A percentile compares a stretch with the other conserved stretches of the same genome.
phyloP scores from a whole-genome alignment of 1,140 invertebrate genomes.

The Cyrtorhinus lividipennis region DNA sequence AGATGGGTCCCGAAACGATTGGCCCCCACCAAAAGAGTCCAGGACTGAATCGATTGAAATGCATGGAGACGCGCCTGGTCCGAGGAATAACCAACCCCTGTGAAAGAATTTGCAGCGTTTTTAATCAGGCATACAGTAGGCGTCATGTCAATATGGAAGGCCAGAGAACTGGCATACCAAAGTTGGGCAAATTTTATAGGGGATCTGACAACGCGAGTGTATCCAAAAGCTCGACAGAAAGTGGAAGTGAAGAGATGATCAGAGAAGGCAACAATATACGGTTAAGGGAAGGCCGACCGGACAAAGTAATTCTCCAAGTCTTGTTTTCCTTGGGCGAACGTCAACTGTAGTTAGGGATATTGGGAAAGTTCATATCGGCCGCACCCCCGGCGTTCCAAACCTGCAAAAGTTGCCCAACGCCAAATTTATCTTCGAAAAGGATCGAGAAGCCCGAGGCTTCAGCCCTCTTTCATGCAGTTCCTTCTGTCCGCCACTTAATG shows the following conservation, averaged over 20 bases:
- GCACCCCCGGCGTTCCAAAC: neutral
- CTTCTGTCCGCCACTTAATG: neutral
- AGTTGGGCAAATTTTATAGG: too few species aligned
- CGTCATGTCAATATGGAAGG: too few species aligned
- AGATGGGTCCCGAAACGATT: too few species aligned
- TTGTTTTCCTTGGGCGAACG: conserved; percentile 6
- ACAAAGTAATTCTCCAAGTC: conserved; percentile 5
- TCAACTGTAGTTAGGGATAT: conserved; percentile 9
- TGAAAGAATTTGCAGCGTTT: too few species aligned
- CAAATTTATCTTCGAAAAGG: neutral
- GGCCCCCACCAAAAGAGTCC: too few species aligned
- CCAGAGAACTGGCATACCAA: too few species aligned
- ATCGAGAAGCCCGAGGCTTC: neutral
- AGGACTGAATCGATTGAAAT: too few species aligned
- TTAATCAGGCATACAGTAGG: too few species aligned
- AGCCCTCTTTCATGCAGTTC: neutral
- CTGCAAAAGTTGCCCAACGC: neutral
- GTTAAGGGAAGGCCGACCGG: conserved; percentile 1
- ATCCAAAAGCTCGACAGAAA: too few species aligned
- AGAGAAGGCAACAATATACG: neutral
- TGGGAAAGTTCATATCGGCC: conserved; percentile 5
- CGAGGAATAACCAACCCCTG: too few species aligned
- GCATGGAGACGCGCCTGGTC: too few species aligned
- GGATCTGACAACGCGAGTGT: too few species aligned
- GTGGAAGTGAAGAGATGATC: neutral